Percentiles rank a stretch among this genome's conserved stretches.
phyloP scores from a whole-genome alignment of 2,113 vertebrate genomes.

The Psilopsiagon aurifrons region DNA sequence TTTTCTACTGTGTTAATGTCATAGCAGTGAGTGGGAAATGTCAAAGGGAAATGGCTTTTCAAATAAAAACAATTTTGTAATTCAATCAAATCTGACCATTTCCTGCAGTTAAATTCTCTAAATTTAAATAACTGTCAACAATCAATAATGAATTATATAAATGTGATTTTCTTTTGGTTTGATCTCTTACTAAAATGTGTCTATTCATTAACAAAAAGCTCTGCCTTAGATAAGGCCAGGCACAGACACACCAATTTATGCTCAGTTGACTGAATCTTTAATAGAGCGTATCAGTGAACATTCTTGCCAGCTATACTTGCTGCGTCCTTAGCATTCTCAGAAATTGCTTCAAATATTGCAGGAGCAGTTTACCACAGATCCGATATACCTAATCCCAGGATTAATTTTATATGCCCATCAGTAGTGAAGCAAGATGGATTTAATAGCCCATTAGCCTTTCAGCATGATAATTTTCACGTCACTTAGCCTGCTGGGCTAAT shows the following conservation, averaged over 20 bases:
- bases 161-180: neutral
- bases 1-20: neutral
- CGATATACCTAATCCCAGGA: constrained; percentile 1
- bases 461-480: constrained; percentile 39
- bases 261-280: neutral
- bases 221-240: neutral
- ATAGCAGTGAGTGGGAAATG: constrained; percentile 8
- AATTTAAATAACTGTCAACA: neutral
- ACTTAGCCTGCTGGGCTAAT: constrained; percentile 57
- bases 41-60: constrained; percentile 53
- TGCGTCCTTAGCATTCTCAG: neutral
- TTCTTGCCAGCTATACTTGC: neutral
- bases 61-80: constrained; percentile 25
- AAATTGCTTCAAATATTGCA: neutral
- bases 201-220: neutral
- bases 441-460: constrained; percentile 52
- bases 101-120: constrained; percentile 7
- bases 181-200: neutral
- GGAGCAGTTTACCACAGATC: neutral
- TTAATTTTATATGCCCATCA: constrained; percentile 46
- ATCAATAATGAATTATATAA: neutral
- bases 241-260: neutral
- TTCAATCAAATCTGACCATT: neutral
- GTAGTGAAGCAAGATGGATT: neutral
- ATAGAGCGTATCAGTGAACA: accelerated